Percentiles rank a stretch among this genome's conserved stretches.
Evolutionary conservation across 2,113 vertebrate genomes (phyloP).

Genomic region (Prolemur simus): DNA sequence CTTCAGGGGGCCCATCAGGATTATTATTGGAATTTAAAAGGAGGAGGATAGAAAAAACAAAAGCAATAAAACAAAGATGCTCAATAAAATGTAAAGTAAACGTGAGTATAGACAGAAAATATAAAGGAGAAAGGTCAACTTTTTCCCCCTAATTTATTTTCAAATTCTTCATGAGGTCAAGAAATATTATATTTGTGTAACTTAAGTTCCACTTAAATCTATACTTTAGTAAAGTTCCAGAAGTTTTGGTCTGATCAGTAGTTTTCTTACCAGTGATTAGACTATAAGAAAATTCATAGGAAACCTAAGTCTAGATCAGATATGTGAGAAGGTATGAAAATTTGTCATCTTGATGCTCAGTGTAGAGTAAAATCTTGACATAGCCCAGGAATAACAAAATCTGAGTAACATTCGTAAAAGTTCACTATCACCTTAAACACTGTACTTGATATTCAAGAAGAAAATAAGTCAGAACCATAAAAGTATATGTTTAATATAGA

Average conservation of each 20-base stretch:
- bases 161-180: neutral
- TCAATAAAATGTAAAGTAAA: neutral
- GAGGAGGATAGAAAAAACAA: neutral
- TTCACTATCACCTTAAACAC: neutral
- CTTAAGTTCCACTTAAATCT: neutral
- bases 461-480: neutral
- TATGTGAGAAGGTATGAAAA: neutral
- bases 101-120: neutral
- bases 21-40: neutral
- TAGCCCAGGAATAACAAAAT: neutral
- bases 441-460: neutral
- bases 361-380: neutral
- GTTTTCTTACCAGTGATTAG: constrained; percentile 24
- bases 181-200: neutral
- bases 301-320: constrained; percentile 39
- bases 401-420: neutral
- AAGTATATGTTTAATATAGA: neutral
- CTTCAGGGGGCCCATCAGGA: neutral
- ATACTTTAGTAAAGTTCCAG: constrained; percentile 1
- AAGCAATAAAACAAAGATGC: neutral
- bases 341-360: neutral
- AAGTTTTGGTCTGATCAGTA: neutral
- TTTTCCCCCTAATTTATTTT: neutral
- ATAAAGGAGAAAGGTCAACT: neutral
- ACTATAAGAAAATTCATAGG: constrained; percentile 37